A percentile compares a stretch with the other conserved stretches of the same genome.
phyloP scores from a whole-genome alignment of 2,797 vertebrate species.

The Lerista edwardsae region DNA sequence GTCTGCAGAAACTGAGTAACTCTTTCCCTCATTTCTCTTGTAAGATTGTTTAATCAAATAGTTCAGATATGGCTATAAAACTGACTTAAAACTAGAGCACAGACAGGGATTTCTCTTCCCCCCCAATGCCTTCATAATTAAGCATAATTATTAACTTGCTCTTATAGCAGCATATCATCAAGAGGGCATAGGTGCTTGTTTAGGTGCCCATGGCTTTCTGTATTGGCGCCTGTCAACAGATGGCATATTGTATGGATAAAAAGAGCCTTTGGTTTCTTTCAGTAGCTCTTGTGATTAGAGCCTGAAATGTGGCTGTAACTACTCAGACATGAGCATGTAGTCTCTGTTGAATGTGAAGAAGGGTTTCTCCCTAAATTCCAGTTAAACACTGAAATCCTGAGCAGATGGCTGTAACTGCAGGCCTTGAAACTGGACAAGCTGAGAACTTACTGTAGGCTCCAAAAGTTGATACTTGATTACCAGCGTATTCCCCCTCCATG shows the following conservation, averaged over 20 bases:
- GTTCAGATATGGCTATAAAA: neutral
- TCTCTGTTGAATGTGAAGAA: neutral
- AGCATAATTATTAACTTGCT: slow-evolving; percentile 19
- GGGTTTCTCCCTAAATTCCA: neutral
- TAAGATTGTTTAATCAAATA: neutral
- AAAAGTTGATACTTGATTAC: neutral
- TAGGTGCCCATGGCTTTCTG: neutral
- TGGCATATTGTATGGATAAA: neutral
- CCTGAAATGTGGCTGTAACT: neutral
- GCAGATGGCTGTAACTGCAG: neutral
- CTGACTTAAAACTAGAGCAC: neutral
- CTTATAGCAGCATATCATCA: neutral
- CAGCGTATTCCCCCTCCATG: too few relatives aligned
- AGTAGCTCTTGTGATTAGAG: neutral
- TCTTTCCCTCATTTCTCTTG: neutral
- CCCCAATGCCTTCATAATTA: neutral
- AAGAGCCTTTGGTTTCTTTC: neutral
- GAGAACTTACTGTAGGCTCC: too few relatives aligned
- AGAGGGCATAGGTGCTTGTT: neutral
- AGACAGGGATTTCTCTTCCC: neutral
- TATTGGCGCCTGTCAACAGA: neutral
- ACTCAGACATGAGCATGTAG: neutral
- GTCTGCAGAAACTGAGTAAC: neutral
- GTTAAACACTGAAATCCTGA: neutral
- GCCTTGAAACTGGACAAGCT: neutral